Evolutionary conservation across 1,140 invertebrate species (phyloP), one percentile per base, ranked within the genome.

Genomic region (Harpegnathos saltator): DNA sequence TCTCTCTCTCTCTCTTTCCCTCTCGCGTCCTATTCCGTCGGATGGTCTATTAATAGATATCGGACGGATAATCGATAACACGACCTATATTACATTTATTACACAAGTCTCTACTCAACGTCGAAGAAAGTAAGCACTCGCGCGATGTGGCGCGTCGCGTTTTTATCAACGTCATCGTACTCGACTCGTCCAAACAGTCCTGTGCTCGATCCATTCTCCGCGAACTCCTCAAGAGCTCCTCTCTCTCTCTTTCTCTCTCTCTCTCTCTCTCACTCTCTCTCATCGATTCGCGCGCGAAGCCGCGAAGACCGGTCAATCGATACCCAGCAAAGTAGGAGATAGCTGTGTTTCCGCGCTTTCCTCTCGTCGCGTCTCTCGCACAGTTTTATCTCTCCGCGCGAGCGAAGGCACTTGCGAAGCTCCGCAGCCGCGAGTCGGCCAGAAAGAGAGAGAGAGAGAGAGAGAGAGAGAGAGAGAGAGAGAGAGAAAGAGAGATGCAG

Each of bases 41-140:
- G 75, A 15, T 78, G n/a, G 63, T 58, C 75, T 78, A 78, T 78
- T 78, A 78, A 78, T 78, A 78, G 75, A 78, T 44, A 50, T 26
- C 44, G 3, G 19, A 69, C 22, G 50, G 75, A 69, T 58, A 78
- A 78, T 78, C 75, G 58, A 78, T 78, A 69, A 69, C 52, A 69
- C 63, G 63, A 78, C 75, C 75, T 78, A 78, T 69, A 78, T 78
- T 78, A 69, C 75, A 78, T 78, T 78, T 78, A 78, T 78, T 78
- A 78, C 75, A 69, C 75, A 56, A 44, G 22, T 69, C 44, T 78
- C 22, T 78, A 26, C 63, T 69, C 63, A 15, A 69, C 22, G 75
- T 78, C 75, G 69, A 69, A 69, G 69, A 69, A 69, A 69, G 33
- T 69, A 56, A 78, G 29, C 15, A 58, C 61, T 33, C 33, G 12